Evolutionary conservation across 2,888 invertebrate genomes (phyloP), one percentile per base, ranked within the genome.

Genomic region (Epinotia bilunana): DNA sequence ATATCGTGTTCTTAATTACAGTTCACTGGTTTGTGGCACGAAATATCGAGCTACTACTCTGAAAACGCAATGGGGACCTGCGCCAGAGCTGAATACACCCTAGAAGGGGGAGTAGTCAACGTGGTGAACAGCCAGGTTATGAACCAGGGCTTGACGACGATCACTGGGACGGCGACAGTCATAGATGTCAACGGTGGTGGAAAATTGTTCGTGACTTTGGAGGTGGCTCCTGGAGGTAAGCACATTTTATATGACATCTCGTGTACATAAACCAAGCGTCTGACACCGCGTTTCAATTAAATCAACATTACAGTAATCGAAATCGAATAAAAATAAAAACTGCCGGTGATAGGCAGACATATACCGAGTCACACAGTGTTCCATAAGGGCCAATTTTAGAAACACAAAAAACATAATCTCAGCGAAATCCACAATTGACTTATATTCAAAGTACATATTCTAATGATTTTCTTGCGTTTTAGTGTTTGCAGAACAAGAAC

Each of bases 21-120:
- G 93, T 93, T 92, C 77, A 74, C 80, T 58, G 93, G 93, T 16
- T 65, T 83, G 2, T 94, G 93, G 93, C 87, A 91, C 69, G 82
- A 90, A 79, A 85, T 90, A 55, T 79, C 86, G 12, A 90, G 87
- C 72, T 94, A 94, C 78, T 82, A 85, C 61, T 86, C 89, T 0
- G 83, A 84, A 0, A 88, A 83, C 61, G 82, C 85, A 0, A 6
- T 74, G 0, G 92, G 92, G 0, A 77, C 80, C 0, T 94, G 94
- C 72, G 78, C 78, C 5, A 86, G 89, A 18, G 90, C 92, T 0
- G 80, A 88, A 67, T 93, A 91, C 77, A 81, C 80, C 0, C 69
- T 83, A 1, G 79, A 73, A 2, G 83, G 80, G 11, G 82, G 77
- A 11, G 82, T 78, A 0, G 86, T 92, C 0, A 77, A 85, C 13